phyloP scores from a whole-genome alignment of 2,888 invertebrate species.

The Mechanitis mazaeus region DNA sequence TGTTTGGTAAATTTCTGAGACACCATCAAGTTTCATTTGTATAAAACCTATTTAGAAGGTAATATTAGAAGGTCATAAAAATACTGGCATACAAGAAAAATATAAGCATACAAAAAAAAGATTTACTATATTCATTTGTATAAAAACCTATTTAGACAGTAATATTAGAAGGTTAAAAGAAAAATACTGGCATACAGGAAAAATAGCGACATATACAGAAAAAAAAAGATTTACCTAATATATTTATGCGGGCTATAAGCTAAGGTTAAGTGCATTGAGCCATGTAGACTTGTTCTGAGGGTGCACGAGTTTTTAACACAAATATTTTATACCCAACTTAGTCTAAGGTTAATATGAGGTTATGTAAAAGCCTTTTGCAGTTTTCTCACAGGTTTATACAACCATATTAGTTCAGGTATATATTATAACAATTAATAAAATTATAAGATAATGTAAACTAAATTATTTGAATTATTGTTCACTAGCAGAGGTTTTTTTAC shows the following conservation, averaged over 20 bases:
- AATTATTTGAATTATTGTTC: no score
- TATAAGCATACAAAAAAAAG: slow-evolving; percentile 14
- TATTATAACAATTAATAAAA: no score
- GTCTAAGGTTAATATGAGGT: background rate
- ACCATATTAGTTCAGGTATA: no score
- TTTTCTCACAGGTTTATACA: background rate
- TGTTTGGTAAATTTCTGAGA: slow-evolving; percentile 9
- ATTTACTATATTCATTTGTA: slow-evolving; percentile 10
- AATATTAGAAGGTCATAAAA: slow-evolving; percentile 1
- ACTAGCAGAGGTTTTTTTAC: no score
- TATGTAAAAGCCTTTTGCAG: background rate
- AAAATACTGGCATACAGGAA: background rate
- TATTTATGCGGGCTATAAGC: slow-evolving; percentile 37
- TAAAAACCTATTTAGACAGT: slow-evolving; percentile 2
- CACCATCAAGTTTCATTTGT: slow-evolving; percentile 1
- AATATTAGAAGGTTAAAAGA: slow-evolving; percentile 8
- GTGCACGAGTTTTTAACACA: slow-evolving; percentile 2
- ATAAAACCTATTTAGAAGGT: background rate
- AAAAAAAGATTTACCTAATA: slow-evolving; percentile 26
- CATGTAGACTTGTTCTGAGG: slow-evolving; percentile 4
- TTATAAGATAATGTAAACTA: no score
- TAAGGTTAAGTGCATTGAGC: slow-evolving; percentile 2
- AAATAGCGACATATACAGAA: slow-evolving; percentile 9
- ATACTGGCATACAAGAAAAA: background rate
- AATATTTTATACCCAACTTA: slow-evolving; percentile 6